Evolutionary conservation across 1,140 invertebrate species (phyloP).

Genomic region (Rhagoletis pomonella): DNA sequence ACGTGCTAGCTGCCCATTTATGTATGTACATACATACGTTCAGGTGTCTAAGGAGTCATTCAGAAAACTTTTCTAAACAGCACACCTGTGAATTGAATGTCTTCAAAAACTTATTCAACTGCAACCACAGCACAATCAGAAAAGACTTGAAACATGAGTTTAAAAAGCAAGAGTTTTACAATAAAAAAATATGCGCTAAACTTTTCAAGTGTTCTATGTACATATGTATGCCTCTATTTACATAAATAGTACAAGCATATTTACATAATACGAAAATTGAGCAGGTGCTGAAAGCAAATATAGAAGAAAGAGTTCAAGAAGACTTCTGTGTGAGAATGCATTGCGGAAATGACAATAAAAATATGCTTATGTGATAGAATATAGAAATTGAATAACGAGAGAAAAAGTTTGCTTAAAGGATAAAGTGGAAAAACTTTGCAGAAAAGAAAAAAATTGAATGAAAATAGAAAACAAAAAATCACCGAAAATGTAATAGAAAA

Average conservation of each 20-base stretch:
- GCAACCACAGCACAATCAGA: background rate
- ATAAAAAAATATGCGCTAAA: background rate
- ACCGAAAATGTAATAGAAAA: background rate
- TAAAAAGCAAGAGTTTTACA: background rate
- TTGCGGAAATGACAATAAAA: conserved; percentile 28
- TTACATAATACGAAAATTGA: background rate
- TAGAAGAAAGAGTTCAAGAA: background rate
- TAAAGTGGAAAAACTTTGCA: background rate
- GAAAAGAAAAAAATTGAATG: too few relatives aligned
- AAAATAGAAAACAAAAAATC: background rate
- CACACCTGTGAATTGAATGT: background rate
- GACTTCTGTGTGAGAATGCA: background rate
- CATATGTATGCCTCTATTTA: too few relatives aligned
- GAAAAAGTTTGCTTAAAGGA: background rate
- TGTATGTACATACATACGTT: background rate
- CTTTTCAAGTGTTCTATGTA: background rate
- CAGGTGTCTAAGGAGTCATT: background rate
- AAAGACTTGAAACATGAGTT: background rate
- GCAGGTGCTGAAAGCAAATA: background rate
- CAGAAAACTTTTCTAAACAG: conserved; percentile 11
- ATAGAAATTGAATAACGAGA: background rate
- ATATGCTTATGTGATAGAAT: conserved; percentile 21
- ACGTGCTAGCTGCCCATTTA: too few relatives aligned
- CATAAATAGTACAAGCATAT: background rate
- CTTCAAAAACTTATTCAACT: background rate